A percentile compares a stretch with the other conserved stretches of the same genome.
Evolutionary conservation across 2,113 vertebrate species (phyloP).

Genomic region (Smithornis capensis): DNA sequence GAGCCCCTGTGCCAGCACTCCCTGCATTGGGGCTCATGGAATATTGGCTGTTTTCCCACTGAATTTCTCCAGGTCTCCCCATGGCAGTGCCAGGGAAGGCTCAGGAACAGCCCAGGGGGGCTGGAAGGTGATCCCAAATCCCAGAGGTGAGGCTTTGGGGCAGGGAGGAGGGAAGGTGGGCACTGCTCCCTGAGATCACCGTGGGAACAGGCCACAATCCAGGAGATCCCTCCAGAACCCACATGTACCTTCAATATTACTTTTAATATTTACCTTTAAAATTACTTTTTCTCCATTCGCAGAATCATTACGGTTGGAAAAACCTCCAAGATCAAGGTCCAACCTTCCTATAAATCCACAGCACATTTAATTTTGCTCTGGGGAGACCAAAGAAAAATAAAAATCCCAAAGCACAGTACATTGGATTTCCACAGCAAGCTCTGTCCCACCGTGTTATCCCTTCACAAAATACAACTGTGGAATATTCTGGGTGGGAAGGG

Average conservation of each 20-base stretch:
- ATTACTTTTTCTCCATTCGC: background rate
- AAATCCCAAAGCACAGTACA: background rate
- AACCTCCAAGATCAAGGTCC: background rate
- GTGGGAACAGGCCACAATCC: background rate
- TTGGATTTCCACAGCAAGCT: background rate
- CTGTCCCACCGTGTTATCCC: background rate
- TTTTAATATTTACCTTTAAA: background rate
- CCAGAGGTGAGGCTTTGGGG: fast-evolving
- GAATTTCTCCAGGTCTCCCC: background rate
- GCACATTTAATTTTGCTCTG: background rate
- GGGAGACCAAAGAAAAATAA: background rate
- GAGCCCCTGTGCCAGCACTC: background rate
- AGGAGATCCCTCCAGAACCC: fast-evolving
- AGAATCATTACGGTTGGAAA: background rate
- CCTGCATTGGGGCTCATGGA: background rate
- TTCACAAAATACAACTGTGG: background rate
- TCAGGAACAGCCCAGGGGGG: background rate
- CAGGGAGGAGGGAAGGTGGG: background rate
- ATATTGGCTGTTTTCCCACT: background rate
- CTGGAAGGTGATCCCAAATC: background rate
- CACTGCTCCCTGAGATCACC: background rate
- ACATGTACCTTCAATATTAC: fast-evolving
- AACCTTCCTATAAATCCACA: background rate
- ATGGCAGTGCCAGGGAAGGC: background rate
- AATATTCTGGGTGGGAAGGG: background rate